Evolutionary conservation across 2,888 invertebrate species (phyloP), one percentile per base, ranked within the genome.

Genomic region (Dicyrtoma fusca): DNA sequence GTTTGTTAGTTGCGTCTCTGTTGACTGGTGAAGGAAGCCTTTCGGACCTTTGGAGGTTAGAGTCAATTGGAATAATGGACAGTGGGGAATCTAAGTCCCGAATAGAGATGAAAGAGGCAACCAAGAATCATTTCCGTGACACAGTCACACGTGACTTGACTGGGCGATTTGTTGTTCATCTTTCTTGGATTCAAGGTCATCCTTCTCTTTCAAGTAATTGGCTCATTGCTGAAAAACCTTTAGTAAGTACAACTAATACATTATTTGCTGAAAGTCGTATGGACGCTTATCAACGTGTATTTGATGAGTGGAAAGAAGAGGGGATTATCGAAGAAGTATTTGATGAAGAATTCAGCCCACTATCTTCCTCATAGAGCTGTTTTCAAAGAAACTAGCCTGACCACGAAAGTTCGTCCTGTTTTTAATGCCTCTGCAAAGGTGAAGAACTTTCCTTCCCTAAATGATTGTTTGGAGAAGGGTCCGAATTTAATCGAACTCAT

Each of bases 151-250:
- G 79, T 0, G 79, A 81, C 45, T 53, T 74, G 3, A 77, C 81
- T 14, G 81, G 81, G 5, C 75, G 82, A 1, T 83, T 82, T 74
- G 81, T 81, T 68, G 81, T 83, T 1, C 53, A 71, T 23, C 73
- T 83, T 13, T 82, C 83, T 10, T 72, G 72, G 72, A 19, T 72
- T 82, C 80, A 81, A 17, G 81, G 79, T 61, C 82, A 82, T 72
- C 81, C 81, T 0, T 81, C 79, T 5, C 61, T 83, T 0, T 19
- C 69, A 2, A 42, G 4, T 1, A 75, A 74, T 47, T 11, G 44
- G 1, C 0, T 19, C 0, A 10, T 72, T 6, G 72, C 74, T 8
- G 71, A 65, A 21, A 64, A 57, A 25, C 47, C 74, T 44, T 34
- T 75, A 1, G 11, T n/a, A n/a, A 25, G 57, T n/a, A 23, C 68